Base-by-base conservation (phyloP, 2,888 invertebrate genomes). In the Zygogramma bicolorata region DNA sequence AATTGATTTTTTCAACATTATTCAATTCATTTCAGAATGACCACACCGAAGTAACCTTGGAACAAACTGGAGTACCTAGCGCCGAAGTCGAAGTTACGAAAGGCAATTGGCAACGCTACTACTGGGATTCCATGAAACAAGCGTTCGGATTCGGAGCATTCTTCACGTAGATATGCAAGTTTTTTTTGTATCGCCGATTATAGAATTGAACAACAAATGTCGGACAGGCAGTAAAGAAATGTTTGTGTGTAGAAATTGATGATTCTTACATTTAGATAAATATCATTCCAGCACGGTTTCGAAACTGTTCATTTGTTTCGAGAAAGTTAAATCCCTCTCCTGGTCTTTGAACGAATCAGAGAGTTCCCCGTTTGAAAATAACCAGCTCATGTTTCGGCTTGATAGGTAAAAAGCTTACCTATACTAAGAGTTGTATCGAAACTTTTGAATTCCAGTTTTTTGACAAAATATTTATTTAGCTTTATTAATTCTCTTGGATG, bases 81-180 rank as follows among this genome's bases (percentile, higher is more conserved):
- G 89, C 90, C 66, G 97, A 95, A 86, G 91, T 91, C 71, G 93
- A 95, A 5, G 91, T 92, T 58, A 97, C 98, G 40, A 90, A 90
- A 81, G 91, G 92, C 71, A 98, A 98, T 83, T 99, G 98, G 98
- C 92, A 93, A 75, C 91, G 94, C 70, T 97, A 98, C 88, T 99
- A 99, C 86, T 98, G 97, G 92, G 93, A 96, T 83, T 93, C 97
- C 80, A 97, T 99, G 87, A 97, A 96, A 86, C 91, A 95, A 75
- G 94, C 95, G 0, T 97, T 98, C 86, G 97, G 97, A 59, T 97
- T 95, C 85, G 97, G 96, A 29, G 92, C 93, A 22, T 93, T 92
- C 85, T 88, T 91, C 40, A 71, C 76, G 25, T 78, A 77, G 70
- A 67, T 62, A 25, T 46, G 38, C 61, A 46, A 49, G 31, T 15